Base-by-base conservation (phyloP, 2,888 invertebrate genomes). In the Prosopocoilus inquinatus region DNA sequence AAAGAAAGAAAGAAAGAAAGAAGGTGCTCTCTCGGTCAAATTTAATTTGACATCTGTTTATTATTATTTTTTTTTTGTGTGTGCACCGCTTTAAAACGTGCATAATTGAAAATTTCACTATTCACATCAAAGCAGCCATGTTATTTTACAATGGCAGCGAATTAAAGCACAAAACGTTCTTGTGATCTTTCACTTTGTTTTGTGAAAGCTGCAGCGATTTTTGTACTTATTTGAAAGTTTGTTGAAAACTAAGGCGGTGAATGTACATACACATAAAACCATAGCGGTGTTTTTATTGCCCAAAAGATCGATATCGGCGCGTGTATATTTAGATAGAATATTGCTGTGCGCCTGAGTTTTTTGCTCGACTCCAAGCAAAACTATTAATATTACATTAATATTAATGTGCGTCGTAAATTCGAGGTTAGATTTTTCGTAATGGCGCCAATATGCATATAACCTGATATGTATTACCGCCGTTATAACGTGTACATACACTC, bases 111-210 rank as follows among this genome's bases (percentile, higher is more conserved):
- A 41, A 41, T 41, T 41, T 41, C 41, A 41, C 41, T 15, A 41
- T 41, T 16, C 13, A 13, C 13, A 15, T 41, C 16, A 13, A 41
- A 15, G 16, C 41, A 16, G 41, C 16, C 41, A 15, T 16, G 12
- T 41, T 41, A 41, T 15, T 41, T n/a, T 28, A 28, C 20, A 28
- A 28, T 28, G 20, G 20, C 20, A 28, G 20, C 20, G 20, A 28
- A 28, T 28, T 15, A 41, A 41, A 41, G 41, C 41, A 41, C 41
- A 41, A 41, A 41, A 41, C 41, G 41, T 41, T 41, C 41, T 41
- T 41, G 41, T 12, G 45, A 60, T 63, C 63, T 63, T 63, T 63
- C 61, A 63, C 61, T 63, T 61, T 58, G 59, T 61, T 61, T 60
- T 62, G 63, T 63, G 63, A 63, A 63, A 63, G 63, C 61, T 57